Evolutionary conservation across 1,140 invertebrate species (phyloP), one percentile per base, ranked within the genome.

Genomic region (Venustaconcha ellipsiformis): DNA sequence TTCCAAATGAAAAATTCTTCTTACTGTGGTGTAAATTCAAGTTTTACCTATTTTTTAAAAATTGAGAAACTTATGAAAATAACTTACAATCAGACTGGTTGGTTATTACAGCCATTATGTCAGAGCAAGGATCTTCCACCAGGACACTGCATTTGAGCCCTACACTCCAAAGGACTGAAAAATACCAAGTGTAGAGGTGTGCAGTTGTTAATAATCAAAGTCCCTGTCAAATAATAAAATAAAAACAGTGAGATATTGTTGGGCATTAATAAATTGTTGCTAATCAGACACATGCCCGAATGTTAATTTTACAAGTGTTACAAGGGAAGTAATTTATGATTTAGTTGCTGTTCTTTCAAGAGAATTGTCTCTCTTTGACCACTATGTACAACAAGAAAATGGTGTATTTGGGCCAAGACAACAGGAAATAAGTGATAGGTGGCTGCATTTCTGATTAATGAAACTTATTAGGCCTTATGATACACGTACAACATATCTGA

Each of bases 101-200:
- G 17, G 93, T 93, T 82, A 95, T 92, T 26, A 91, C 92, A 70
- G 94, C 93, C 90, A 94, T 93, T 58, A 93, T 90, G 59, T 91
- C 92, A 18, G 93, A 93, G 11, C 91, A 84, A 18, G 92, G 91
- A 90, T 95, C 94, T 59, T 91, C 83, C 30, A 92, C 80, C 37
- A 94, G 85, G 60, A 90, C 87, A 17, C 87, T 82, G 1, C 92
- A 84, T 60, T 89, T 87, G 57, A 94, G 81, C 5, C 91, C 88
- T 57, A 94, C 91, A 77, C 65, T 82, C 87, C 86, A 86, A 14
- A 74, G 30, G 14, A 88, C 86, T 88, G 78, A 26, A 82, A 82
- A 5, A 67, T 66, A 60, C 15, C 30, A 57, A 57, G 55, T 55
- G 26, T 23, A 14, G 48, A 26, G 26, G 5, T 26, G 8, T 37